Conservation (phyloP, 2,888 invertebrate species). For the Mesopsocus fuscifrons region DNA sequence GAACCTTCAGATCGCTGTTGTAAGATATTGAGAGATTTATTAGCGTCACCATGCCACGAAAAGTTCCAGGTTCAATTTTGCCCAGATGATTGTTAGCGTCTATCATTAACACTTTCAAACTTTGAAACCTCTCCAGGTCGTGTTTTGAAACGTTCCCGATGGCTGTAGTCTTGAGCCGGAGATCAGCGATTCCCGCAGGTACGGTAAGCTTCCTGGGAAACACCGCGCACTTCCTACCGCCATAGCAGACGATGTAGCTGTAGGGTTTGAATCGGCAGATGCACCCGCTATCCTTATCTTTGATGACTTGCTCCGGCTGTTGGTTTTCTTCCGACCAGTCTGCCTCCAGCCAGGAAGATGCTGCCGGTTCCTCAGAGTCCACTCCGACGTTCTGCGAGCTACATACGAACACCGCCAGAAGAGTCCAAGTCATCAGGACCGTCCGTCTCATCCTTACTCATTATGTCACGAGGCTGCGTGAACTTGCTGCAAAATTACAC, state of each 20-base stretch:
- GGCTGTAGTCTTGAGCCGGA: constrained; percentile 32
- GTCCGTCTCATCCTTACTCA: constrained; percentile 1
- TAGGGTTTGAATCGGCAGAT: constrained; percentile 28
- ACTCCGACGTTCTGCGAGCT: neutral
- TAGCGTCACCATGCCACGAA: constrained; percentile 29
- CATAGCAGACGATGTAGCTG: constrained; percentile 31
- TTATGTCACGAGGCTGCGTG: too few relatives aligned
- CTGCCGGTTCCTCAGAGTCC: neutral
- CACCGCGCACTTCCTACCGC: constrained; percentile 29
- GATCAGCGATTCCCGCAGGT: constrained; percentile 21
- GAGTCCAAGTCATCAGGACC: neutral
- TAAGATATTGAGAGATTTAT: constrained; percentile 34
- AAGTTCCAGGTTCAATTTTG: constrained; percentile 29
- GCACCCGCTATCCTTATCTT: constrained; percentile 29
- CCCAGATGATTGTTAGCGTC: constrained; percentile 34
- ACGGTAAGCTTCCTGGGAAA: constrained; percentile 31
- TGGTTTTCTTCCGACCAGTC: constrained; percentile 3
- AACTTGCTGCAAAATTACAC: too few relatives aligned
- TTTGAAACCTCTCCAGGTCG: constrained; percentile 26
- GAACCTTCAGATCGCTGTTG: constrained; percentile 28
- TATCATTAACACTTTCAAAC: constrained; percentile 29
- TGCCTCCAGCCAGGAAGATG: constrained; percentile 7
- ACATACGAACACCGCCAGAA: neutral
- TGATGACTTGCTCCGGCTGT: neutral
- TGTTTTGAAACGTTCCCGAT: constrained; percentile 27